Percentiles rank a stretch among this genome's conserved stretches.
These are phyloP conservation scores for Stigmatopora argus DNA, from an alignment of 2,113 vertebrate genomes.

Conservation along the genomic window DNA sequence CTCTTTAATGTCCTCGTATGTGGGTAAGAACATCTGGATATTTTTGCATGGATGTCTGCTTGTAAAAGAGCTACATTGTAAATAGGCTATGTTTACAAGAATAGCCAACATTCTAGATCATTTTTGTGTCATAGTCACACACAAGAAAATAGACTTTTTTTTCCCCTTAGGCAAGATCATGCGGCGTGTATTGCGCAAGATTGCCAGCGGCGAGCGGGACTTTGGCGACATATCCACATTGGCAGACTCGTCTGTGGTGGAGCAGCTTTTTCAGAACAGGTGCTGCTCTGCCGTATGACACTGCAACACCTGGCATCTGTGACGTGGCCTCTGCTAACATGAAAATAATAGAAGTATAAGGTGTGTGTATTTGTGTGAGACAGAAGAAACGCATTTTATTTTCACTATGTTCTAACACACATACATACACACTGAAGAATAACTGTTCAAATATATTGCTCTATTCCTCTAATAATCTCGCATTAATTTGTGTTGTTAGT, in stretches of 20 bases:
- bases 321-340: background rate
- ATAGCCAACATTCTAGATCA: no score
- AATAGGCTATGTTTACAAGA: no score
- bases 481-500: background rate
- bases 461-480: background rate
- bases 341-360: background rate
- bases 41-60: no score
- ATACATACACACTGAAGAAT: background rate
- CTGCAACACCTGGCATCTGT: no score
- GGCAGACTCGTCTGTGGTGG: conserved; percentile 81
- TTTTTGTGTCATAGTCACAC: background rate
- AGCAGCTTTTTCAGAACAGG: conserved; percentile 83
- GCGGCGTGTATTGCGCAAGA: conserved; percentile 85
- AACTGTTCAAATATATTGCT: background rate
- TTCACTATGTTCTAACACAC: background rate
- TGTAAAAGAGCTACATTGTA: no score
- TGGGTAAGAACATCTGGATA: no score
- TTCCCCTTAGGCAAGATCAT: conserved; percentile 86
- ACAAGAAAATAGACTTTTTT: background rate
- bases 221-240: conserved; percentile 89
- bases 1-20: no score
- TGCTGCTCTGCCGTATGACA: conserved; percentile 73
- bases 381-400: background rate
- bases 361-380: background rate
- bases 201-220: conserved; percentile 85